phyloP scores from a whole-genome alignment of 2,888 invertebrate genomes.

The Nephrotoma guestfalica region DNA sequence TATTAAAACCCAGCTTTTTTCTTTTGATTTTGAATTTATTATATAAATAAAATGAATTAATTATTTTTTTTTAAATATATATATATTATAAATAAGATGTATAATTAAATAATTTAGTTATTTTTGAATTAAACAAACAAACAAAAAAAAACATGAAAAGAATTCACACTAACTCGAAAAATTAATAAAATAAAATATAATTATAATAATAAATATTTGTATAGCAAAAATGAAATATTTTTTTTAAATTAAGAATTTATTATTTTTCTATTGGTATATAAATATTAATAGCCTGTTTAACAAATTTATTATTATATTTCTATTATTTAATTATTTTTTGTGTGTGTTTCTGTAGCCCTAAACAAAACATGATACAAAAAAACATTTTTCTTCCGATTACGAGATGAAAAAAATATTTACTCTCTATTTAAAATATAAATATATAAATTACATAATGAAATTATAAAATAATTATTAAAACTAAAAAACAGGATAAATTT shows the following conservation, averaged over 20 bases:
- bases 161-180: background rate
- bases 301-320: background rate
- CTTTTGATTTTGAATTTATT: background rate
- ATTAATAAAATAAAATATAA: background rate
- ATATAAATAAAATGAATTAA: background rate
- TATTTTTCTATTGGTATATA: background rate
- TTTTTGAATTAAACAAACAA: background rate
- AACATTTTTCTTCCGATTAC: background rate
- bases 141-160: background rate
- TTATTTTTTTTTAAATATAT: background rate
- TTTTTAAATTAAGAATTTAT: background rate
- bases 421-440: background rate
- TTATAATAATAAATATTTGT: background rate
- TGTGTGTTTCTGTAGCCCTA: background rate
- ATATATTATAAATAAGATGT: background rate
- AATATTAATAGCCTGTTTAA: background rate
- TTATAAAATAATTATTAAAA: background rate
- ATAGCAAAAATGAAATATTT: background rate
- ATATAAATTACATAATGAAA: background rate
- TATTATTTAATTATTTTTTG: background rate
- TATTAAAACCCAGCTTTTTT: background rate
- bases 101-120: background rate
- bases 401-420: background rate
- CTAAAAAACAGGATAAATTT: background rate
- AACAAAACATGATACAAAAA: background rate